Evolutionary conservation across 2,888 invertebrate genomes (phyloP), one percentile per base, ranked within the genome.

Genomic region (Agonopterix alstromeriana): DNA sequence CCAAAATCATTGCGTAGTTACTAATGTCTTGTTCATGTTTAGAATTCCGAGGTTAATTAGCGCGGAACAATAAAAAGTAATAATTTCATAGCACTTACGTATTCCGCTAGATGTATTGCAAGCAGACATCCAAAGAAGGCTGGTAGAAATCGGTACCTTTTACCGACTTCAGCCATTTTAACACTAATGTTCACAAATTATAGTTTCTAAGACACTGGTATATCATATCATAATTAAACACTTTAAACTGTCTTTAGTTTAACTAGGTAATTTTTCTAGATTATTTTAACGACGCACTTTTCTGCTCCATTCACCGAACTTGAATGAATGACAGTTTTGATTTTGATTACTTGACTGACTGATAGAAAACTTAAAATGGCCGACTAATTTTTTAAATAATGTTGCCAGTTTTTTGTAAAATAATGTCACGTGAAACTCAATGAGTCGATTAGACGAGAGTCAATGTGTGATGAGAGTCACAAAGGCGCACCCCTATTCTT

Each of bases 221-320:
- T 65, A 65, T 70, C 70, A 72, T 76, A 71, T 67, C 75, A 70
- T 73, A 68, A 53, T 69, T 67, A 51, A 42, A 62, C 53, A 61
- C 58, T 48, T 51, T 46, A 51, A 49, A 43, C 48, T 48, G 14
- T 44, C 50, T 54, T 43, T 46, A 9, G 47, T 48, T 51, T 10
- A 4, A 52, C 51, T 45, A 56, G 51, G n/a, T n/a, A n/a, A n/a
- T 48, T 50, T 48, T 44, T 43, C 46, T 45, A 45, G 41, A 46
- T 43, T 46, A 49, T 41, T 48, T 50, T 49, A 56, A 47, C 53
- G 52, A 56, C 59, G 57, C 57, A 56, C 56, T 60, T 44, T 46
- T 44, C 48, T 47, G 46, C 53, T 42, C 58, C 54, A 54, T 53
- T 55, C 51, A 54, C 48, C 46, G 48, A 53, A 53, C 52, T 54